Evolutionary conservation across 2,113 vertebrate species (phyloP).

Genomic region (Notothenia rossii): DNA sequence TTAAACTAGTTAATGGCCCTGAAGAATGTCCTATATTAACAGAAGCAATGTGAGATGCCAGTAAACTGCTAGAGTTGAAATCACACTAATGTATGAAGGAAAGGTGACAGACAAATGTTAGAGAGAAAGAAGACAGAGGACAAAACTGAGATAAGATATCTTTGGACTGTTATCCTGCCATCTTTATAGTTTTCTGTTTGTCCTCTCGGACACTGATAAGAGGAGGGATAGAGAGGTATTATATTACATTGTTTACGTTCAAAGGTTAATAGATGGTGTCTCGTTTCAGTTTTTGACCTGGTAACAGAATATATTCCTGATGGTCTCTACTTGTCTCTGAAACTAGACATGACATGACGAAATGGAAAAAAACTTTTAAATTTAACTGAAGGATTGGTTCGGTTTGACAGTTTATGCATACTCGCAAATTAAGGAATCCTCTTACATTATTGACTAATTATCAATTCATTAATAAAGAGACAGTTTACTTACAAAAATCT

Average conservation of each 20-base stretch:
- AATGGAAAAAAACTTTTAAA: no score
- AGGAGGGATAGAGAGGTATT: not conserved
- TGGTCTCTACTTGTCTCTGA: not conserved
- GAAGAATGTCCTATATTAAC: slow-evolving; percentile 30
- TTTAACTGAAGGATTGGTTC: not conserved
- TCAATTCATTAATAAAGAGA: not conserved
- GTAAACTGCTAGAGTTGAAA: not conserved
- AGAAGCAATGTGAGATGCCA: slow-evolving; percentile 32
- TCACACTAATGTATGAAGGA: slow-evolving; percentile 32
- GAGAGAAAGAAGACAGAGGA: not conserved
- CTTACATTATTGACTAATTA: not conserved
- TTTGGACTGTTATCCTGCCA: not conserved
- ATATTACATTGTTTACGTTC: not conserved
- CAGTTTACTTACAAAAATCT: not conserved
- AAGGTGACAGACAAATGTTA: slow-evolving; percentile 4
- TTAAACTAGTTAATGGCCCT: not conserved
- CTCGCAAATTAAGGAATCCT: not conserved
- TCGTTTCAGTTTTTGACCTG: not conserved
- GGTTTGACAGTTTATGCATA: not conserved
- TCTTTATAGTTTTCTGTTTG: slow-evolving; percentile 4
- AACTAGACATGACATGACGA: not conserved
- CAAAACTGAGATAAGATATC: not conserved
- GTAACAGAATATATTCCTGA: not conserved
- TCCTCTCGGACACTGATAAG: slow-evolving; percentile 14
- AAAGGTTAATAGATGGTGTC: not conserved